Conservation (phyloP, 2,888 invertebrate species). For the Ischnura elegans region DNA sequence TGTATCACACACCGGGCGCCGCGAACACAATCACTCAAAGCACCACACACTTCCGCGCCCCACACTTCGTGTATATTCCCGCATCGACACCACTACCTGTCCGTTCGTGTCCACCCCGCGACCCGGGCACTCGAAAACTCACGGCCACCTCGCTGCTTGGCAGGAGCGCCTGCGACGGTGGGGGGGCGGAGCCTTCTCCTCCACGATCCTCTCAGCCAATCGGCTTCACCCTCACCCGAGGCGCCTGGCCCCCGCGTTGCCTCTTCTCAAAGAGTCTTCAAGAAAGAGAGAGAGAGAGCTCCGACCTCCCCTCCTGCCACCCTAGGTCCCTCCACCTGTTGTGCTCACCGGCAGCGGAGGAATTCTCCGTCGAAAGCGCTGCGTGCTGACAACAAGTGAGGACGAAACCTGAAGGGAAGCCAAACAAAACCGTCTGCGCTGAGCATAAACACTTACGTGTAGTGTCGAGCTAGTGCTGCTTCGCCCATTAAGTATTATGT, state of each 20-base stretch:
- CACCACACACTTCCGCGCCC: conserved; percentile 59
- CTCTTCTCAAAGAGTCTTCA: conserved; percentile 39
- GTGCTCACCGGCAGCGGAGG: conserved; percentile 61
- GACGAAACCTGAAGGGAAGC: conserved; percentile 41
- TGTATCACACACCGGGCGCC: conserved; percentile 49
- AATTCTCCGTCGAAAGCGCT: conserved; percentile 48
- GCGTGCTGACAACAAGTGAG: conserved; percentile 50
- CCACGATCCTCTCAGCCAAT: conserved; percentile 35
- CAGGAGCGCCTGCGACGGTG: conserved; percentile 53
- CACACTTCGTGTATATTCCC: conserved; percentile 40
- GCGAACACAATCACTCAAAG: conserved; percentile 51
- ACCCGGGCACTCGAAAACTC: conserved; percentile 66
- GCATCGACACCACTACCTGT: conserved; percentile 49
- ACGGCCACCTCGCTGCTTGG: conserved; percentile 41
- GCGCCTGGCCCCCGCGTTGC: conserved; percentile 67
- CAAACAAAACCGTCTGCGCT: conserved; percentile 30
- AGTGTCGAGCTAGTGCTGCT: too few species aligned
- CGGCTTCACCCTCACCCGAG: conserved; percentile 50
- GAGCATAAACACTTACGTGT: neutral
- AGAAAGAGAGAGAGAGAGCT: conserved; percentile 29
- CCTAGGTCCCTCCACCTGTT: conserved; percentile 62
- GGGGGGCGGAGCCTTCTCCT: conserved; percentile 65
- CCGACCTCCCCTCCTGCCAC: conserved; percentile 13
- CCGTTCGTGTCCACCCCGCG: conserved; percentile 55
- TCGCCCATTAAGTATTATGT: too few species aligned